Evolutionary conservation across 1,140 invertebrate genomes (phyloP).

Genomic region (Aphis craccivora): DNA sequence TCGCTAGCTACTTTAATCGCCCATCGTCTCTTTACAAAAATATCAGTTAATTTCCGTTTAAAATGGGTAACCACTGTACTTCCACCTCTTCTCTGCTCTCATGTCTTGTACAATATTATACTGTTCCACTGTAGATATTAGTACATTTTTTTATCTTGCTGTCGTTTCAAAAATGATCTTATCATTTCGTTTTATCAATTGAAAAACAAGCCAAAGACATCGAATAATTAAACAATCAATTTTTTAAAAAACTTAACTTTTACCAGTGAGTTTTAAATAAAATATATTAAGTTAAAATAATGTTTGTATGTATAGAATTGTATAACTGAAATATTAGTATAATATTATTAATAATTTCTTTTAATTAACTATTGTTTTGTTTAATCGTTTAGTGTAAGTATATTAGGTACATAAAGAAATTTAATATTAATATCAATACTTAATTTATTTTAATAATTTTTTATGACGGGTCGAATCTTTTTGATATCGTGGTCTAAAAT

Average conservation of each 20-base stretch:
- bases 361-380: neutral
- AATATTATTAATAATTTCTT: too few relatives aligned
- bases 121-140: neutral
- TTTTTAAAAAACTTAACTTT: neutral
- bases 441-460: too few relatives aligned
- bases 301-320: neutral
- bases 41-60: constrained; percentile 4
- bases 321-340: neutral
- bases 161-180: neutral
- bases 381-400: neutral
- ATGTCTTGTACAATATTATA: neutral
- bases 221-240: too few relatives aligned
- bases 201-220: neutral
- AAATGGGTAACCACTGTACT: neutral
- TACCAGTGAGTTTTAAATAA: neutral
- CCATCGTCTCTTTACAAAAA: neutral
- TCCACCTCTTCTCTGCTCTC: neutral
- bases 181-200: neutral
- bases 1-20: neutral
- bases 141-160: neutral
- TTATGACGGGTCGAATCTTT: too few relatives aligned
- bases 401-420: neutral
- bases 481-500: too few relatives aligned
- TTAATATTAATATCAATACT: too few relatives aligned
- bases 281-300: neutral